These are phyloP conservation scores for Acipenser oxyrinchus DNA, from an alignment of 2,797 vertebrate species.

Conservation along the genomic window DNA sequence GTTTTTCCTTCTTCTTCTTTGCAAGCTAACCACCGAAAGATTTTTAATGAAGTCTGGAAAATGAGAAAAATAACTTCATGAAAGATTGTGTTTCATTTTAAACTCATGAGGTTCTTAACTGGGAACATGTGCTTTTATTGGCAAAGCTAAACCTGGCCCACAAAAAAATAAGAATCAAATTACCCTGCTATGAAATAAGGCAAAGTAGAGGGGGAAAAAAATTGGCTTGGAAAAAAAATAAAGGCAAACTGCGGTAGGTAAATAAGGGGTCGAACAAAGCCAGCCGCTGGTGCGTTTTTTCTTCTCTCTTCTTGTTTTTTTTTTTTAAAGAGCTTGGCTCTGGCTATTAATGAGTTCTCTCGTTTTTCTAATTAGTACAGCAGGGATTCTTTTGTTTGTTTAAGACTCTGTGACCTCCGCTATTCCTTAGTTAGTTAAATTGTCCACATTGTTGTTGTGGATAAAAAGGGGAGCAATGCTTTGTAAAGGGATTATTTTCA, in stretches of 20 bases:
- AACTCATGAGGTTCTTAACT: constrained; percentile 48
- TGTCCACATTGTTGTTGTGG: background rate
- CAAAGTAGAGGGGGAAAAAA: constrained; percentile 33
- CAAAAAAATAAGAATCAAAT: constrained; percentile 22
- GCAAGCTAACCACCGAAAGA: constrained; percentile 36
- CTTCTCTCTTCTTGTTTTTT: constrained; percentile 50
- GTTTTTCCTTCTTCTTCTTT: constrained; percentile 27
- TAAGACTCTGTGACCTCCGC: constrained; percentile 7
- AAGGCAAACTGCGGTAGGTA: constrained; percentile 70
- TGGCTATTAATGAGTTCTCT: constrained; percentile 58
- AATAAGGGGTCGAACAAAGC: constrained; percentile 54
- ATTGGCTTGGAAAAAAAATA: background rate
- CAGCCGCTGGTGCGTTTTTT: constrained; percentile 51
- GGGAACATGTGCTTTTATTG: constrained; percentile 59
- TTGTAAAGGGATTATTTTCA: background rate
- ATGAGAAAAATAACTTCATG: constrained; percentile 39
- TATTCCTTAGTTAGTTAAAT: background rate
- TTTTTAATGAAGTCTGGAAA: constrained; percentile 50
- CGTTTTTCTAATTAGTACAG: constrained; percentile 72
- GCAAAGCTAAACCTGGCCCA: constrained; percentile 22
- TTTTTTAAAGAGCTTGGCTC: constrained; percentile 24
- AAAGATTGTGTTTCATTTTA: constrained; percentile 53
- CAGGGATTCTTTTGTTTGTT: constrained; percentile 67
- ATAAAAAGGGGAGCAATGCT: background rate
- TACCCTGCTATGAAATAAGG: constrained; percentile 19